Conservation (phyloP, 2,888 invertebrate genomes). For the Sesia bembeciformis region DNA sequence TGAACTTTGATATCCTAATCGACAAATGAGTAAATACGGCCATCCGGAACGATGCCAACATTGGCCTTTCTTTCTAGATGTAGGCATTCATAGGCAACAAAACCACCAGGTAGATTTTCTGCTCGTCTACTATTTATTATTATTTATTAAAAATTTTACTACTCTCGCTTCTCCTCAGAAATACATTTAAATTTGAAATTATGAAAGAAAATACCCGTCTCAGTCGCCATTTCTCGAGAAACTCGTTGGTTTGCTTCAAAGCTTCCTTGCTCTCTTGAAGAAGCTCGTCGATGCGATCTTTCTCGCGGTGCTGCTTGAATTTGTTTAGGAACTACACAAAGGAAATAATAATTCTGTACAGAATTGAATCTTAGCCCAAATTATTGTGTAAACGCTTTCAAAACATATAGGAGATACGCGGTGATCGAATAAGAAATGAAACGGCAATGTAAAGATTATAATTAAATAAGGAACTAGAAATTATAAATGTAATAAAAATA, state of each 20-base stretch:
- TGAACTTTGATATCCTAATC: too few relatives aligned
- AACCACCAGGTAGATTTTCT: not conserved
- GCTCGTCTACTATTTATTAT: not conserved
- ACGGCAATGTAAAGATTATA: too few relatives aligned
- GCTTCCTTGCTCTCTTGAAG: slow-evolving; percentile 46
- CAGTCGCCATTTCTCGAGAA: slow-evolving; percentile 49
- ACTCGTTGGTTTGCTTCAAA: slow-evolving; percentile 43
- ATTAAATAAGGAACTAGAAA: too few relatives aligned
- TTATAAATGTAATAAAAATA: too few relatives aligned
- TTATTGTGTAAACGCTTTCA: too few relatives aligned
- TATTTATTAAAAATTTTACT: not conserved
- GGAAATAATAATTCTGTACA: too few relatives aligned
- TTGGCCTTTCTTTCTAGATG: too few relatives aligned
- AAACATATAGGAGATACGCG: not conserved
- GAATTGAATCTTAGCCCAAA: not conserved
- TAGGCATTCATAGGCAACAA: not conserved
- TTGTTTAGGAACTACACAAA: slow-evolving; percentile 40
- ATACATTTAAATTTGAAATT: not conserved
- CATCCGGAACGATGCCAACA: too few relatives aligned
- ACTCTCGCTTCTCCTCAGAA: not conserved
- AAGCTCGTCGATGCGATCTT: slow-evolving; percentile 43
- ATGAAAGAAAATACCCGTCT: slow-evolving; percentile 28
- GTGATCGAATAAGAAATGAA: too few relatives aligned
- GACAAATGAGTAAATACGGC: too few relatives aligned
- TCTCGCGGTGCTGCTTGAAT: slow-evolving; percentile 32